A percentile compares a stretch with the other conserved stretches of the same genome.
Conservation (phyloP, 1,140 invertebrate genomes). For the Philopotamus ludificatus region DNA sequence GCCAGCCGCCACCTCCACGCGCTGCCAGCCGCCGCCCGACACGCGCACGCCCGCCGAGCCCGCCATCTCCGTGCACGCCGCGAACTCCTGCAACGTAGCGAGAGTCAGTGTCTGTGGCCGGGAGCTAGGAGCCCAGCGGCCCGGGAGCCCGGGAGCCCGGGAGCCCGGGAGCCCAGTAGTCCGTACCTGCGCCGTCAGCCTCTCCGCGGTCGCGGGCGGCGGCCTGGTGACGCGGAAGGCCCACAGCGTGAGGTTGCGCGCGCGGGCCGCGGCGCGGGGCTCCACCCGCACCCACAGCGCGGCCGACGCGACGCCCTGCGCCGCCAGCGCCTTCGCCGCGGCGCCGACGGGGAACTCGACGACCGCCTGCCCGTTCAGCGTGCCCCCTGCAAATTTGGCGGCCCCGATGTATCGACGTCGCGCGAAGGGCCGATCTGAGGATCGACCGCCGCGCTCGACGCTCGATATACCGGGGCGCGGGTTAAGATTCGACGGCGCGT, state of each 20-base stretch:
- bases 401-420: too few relatives aligned
- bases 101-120: too few relatives aligned
- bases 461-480: too few relatives aligned
- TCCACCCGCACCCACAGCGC: conserved; percentile 75
- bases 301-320: conserved; percentile 69
- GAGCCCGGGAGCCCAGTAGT: neutral
- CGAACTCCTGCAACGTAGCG: conserved; percentile 55
- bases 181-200: conserved; percentile 60
- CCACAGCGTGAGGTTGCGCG: conserved; percentile 64
- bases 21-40: conserved; percentile 77
- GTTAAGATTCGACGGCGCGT: too few relatives aligned
- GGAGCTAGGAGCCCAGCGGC: too few relatives aligned
- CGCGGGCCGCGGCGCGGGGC: conserved; percentile 54
- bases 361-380: conserved; percentile 78
- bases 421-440: too few relatives aligned
- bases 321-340: conserved; percentile 60
- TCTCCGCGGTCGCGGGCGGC: conserved; percentile 56
- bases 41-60: conserved; percentile 69
- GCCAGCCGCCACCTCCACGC: conserved; percentile 77
- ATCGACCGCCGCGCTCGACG: too few relatives aligned
- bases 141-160: neutral
- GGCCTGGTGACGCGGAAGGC: conserved; percentile 59
- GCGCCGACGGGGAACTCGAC: conserved; percentile 76
- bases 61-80: conserved; percentile 64
- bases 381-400: conserved; percentile 70